Base-by-base conservation (phyloP, 2,888 invertebrate genomes). In the Lithodes maja region DNA sequence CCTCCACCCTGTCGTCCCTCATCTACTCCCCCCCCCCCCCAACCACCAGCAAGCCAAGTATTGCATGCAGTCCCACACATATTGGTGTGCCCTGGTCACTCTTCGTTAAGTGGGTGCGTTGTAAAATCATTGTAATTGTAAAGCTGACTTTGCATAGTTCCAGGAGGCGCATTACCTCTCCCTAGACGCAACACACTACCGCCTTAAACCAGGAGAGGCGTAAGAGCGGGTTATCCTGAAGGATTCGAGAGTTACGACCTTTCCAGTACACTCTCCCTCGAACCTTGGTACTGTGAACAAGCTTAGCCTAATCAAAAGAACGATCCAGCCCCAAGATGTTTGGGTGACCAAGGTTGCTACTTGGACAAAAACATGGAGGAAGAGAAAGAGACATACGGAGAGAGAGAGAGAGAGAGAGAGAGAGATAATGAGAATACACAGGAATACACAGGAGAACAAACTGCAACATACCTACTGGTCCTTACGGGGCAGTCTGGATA, bases 101-200 rank as follows among this genome's bases (percentile, higher is more conserved):
- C 87, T 83, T 83, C 87, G 87, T 87, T 87, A 87, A 87, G 87
- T 83, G 87, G 83, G 83, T 83, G 80, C 83, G 79, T 87, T 83
- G 87, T 84, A 87, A 87, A 87, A 87, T 87, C 87, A 87, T 83
- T 87, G 83, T 87, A 87, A 87, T 87, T 87, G 87, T 87, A 87
- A 87, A 87, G 87, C 87, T 87, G 87, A 87, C 87, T 87, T 87
- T 87, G 87, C 87, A 87, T 87, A 87, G 83, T 83, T 87, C 78
- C 78, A 75, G 55, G 83, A 83, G 83, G 83, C 53, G 83, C 87
- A 87, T 83, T 80, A 86, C 78, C 80, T 71, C 78, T 80, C 74
- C 71, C 55, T n/a, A 33, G 33, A 33, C 33, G 80, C 80, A 86
- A 52, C 69, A 49, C 71, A 55, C 49, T 12, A 9, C 54, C 85